Evolutionary conservation across 2,113 vertebrate genomes (phyloP).

Genomic region (Dicaeum eximium): DNA sequence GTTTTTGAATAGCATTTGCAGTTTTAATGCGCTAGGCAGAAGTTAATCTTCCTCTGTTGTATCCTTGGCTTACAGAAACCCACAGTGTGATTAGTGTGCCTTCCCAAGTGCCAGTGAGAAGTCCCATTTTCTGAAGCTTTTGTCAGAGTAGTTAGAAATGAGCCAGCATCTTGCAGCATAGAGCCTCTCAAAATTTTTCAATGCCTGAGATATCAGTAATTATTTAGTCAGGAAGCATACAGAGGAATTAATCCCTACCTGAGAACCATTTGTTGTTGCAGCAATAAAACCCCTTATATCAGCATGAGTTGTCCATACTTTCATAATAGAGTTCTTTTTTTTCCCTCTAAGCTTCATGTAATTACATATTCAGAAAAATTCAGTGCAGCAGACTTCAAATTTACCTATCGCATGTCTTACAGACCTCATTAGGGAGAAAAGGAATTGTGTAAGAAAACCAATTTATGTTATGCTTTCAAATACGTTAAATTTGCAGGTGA

Average conservation of each 20-base stretch:
- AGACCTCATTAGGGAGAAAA: neutral
- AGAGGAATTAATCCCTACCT: constrained; percentile 5
- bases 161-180: neutral
- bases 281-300: neutral
- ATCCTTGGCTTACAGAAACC: neutral
- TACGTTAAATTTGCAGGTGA: neutral
- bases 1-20: neutral
- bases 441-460: neutral
- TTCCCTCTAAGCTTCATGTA: neutral
- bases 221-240: neutral
- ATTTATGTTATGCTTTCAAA: neutral
- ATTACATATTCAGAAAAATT: neutral
- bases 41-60: neutral
- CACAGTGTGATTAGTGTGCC: neutral
- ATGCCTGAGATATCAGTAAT: neutral
- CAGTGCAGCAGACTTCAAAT: neutral
- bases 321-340: neutral
- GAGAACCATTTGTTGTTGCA: neutral
- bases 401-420: neutral
- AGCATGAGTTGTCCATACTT: neutral
- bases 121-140: neutral
- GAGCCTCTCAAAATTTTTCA: neutral
- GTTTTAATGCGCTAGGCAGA: neutral
- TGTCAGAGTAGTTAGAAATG: neutral
- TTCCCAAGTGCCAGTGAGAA: neutral